phyloP scores from a whole-genome alignment of 2,113 vertebrate species.

The Chaetorhynchus papuensis region DNA sequence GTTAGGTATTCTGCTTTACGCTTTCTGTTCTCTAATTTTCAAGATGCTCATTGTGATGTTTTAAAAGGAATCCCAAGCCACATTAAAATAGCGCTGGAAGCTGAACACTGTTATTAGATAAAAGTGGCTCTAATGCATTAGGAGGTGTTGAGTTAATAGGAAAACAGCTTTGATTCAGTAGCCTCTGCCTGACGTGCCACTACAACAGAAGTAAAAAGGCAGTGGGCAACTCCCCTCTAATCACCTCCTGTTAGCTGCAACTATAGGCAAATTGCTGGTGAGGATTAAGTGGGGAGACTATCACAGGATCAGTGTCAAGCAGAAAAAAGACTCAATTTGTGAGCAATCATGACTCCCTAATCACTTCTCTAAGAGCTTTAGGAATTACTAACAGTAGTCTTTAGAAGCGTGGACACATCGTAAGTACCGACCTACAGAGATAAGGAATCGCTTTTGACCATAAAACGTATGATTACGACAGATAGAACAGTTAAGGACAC shows the following conservation, averaged over 20 bases:
- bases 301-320: conserved; percentile 80
- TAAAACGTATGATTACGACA: not conserved
- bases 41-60: not conserved
- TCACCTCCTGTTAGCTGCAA: conserved; percentile 73
- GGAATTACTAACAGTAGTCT: conserved; percentile 27
- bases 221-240: conserved; percentile 70
- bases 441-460: not conserved
- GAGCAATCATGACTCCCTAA: conserved; percentile 74
- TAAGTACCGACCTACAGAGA: not conserved
- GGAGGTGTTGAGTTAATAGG: conserved; percentile 71
- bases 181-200: conserved; percentile 56
- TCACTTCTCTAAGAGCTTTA: conserved; percentile 71
- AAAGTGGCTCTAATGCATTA: conserved; percentile 53
- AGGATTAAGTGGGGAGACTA: conserved; percentile 76
- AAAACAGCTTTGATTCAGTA: conserved; percentile 63
- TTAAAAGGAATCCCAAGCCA: not conserved
- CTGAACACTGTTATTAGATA: conserved; percentile 55
- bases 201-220: conserved; percentile 61
- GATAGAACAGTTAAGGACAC: not conserved
- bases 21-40: not conserved
- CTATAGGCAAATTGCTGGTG: conserved; percentile 78
- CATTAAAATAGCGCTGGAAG: conserved; percentile 1
- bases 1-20: not conserved
- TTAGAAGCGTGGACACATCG: conserved; percentile 2
- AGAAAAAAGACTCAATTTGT: conserved; percentile 78